Conservation (phyloP, 37 sponge, comb jelly and placozoan genomes). For the Petrosia ficiformis region DNA sequence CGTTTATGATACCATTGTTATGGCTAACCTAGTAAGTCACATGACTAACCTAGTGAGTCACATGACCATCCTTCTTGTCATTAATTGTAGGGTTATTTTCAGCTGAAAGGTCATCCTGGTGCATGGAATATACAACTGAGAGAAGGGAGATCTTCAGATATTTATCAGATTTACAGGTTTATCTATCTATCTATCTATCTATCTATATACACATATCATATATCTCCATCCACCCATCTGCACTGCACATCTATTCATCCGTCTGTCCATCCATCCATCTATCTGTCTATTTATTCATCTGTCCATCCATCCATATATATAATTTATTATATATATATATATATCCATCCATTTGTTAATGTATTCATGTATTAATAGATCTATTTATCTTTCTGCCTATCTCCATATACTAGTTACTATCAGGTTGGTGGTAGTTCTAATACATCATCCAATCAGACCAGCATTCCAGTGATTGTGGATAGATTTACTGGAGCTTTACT, state of each 20-base stretch:
- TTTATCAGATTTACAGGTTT: constrained; percentile 72
- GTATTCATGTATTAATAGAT: neutral
- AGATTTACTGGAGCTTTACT: constrained; percentile 56
- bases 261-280: no score
- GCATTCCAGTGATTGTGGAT: constrained; percentile 29
- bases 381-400: neutral
- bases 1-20: constrained; percentile 88
- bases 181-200: no score
- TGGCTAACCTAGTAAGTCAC: constrained; percentile 86
- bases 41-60: no score
- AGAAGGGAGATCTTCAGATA: constrained; percentile 72
- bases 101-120: constrained; percentile 89
- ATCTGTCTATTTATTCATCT: no score
- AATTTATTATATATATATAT: no score
- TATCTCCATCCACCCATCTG: neutral
- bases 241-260: neutral
- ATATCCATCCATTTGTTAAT: no score
- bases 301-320: no score
- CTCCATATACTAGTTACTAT: neutral
- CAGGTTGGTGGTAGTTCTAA: no score
- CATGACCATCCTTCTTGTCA: neutral
- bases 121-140: constrained; percentile 81
- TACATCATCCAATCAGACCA: no score
- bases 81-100: constrained; percentile 85
- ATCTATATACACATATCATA: no score